Base-by-base conservation (phyloP, 2,113 vertebrate species). In the Oncorhynchus kisutch region DNA sequence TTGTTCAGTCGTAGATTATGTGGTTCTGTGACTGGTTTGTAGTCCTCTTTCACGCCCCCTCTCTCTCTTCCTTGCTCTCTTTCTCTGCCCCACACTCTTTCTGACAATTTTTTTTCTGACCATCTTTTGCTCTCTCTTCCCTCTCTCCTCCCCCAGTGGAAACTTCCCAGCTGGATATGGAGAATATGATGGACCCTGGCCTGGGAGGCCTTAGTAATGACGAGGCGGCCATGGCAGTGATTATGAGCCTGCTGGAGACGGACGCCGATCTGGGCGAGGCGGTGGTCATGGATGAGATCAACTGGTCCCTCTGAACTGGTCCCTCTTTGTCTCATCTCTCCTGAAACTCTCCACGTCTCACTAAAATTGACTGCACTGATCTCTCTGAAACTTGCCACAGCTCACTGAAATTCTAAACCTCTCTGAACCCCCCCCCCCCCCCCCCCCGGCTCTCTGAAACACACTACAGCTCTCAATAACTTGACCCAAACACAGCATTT, bases 181-280 rank as follows among this genome's bases (percentile, higher is more conserved):
- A 96, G 82, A 91, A 91, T 22, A 87, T 96, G 25, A 94, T 95
- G 73, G 96, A 91, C 74, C 90, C 94, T 1, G 90, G 92, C 64
- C 88, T 94, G 3, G 84, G 88, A 14, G 87, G 83, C 82, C 88
- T 94, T 18, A 93, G 88, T 87, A 94, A 91, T 0, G 95, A 98
- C 0, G 95, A 96, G 87, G 94, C 94, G 9, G 92, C 94, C 8
- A 94, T 98, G 94, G 95, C 96, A 0, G 94, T 95, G 31, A 95
- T 98, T 77, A 96, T 98, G 96, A 97, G 95, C 89, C 95, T 97
- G 76, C 88, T 98, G 86, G 96, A 98, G 91, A 96, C 95, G 0
- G 96, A 98, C 8, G 94, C 94, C 22, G 94, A 95, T 70, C 87
- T 98, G 71, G 95, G 92, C 0, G 96, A 96, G 6, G 84, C 94